Percentiles rank a stretch among this genome's conserved stretches.
Conservation (phyloP, 35 echinoderm and acorn worm species). For the Diadema setosum region DNA sequence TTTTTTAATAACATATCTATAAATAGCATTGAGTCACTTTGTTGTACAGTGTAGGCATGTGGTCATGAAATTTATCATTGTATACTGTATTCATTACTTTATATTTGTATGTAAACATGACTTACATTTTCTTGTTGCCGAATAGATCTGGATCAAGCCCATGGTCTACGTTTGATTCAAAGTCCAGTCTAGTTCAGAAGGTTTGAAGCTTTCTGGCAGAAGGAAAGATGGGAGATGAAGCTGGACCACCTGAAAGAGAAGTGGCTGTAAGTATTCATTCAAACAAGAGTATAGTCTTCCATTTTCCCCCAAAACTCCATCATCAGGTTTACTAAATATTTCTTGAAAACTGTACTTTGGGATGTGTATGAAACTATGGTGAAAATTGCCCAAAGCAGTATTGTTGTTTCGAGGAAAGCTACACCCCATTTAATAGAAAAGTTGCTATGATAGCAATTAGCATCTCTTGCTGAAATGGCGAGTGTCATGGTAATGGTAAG, state of each 20-base stretch:
- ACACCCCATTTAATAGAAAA: neutral
- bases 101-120: no score
- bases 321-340: neutral
- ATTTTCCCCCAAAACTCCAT: neutral
- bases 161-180: no score
- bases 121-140: no score
- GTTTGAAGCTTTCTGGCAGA: neutral
- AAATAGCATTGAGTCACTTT: no score
- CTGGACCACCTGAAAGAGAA: conserved; percentile 40
- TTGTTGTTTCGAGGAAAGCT: neutral
- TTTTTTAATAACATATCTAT: no score
- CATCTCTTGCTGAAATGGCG: no score
- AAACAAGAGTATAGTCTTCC: neutral
- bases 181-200: no score
- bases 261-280: conserved; percentile 21
- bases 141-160: no score
- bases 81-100: no score
- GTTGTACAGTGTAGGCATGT: no score
- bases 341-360: neutral
- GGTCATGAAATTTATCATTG: no score
- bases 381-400: neutral
- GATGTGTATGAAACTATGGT: neutral
- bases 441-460: neutral
- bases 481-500: no score
- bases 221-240: neutral